phyloP scores from a whole-genome alignment of 2,888 invertebrate genomes.

The Drosophila kanekoi region DNA sequence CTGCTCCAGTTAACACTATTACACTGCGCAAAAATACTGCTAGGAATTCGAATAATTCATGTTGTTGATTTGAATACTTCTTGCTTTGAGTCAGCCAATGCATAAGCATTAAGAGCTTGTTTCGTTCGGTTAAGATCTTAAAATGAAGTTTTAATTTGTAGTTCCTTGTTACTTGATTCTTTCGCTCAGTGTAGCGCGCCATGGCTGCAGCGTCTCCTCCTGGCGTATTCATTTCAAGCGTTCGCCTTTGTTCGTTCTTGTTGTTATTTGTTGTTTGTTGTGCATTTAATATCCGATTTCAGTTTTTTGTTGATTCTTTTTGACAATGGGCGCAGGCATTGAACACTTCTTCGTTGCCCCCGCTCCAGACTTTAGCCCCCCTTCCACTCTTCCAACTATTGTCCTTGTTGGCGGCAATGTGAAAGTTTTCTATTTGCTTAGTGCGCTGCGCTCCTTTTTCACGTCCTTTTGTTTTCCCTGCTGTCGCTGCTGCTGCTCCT shows the following conservation, averaged over 20 bases:
- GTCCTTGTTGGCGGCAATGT: slow-evolving; percentile 44
- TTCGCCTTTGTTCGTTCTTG: slow-evolving; percentile 51
- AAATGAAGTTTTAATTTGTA: too few relatives aligned
- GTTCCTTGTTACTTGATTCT: background rate
- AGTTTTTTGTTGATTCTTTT: slow-evolving; percentile 75
- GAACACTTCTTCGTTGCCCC: slow-evolving; percentile 44
- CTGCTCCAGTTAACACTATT: slow-evolving; percentile 17
- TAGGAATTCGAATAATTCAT: background rate
- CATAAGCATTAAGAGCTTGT: too few relatives aligned
- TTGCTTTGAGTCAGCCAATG: too few relatives aligned
- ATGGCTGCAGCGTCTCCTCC: slow-evolving; percentile 32
- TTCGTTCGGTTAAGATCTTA: too few relatives aligned
- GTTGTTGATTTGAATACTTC: too few relatives aligned
- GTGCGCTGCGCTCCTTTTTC: slow-evolving; percentile 49
- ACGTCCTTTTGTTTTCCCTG: slow-evolving; percentile 59
- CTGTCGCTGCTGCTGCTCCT: slow-evolving; percentile 29
- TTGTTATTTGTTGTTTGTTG: slow-evolving; percentile 55
- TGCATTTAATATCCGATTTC: slow-evolving; percentile 80
- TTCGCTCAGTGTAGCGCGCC: slow-evolving; percentile 35
- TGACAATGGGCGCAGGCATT: slow-evolving; percentile 76
- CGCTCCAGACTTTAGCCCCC: background rate
- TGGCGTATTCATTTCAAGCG: slow-evolving; percentile 55
- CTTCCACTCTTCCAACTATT: slow-evolving; percentile 3
- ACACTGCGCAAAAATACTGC: slow-evolving; percentile 38
- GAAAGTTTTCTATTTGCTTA: slow-evolving; percentile 72